These are phyloP conservation scores for Catharus ustulatus DNA, from an alignment of 2,797 vertebrate genomes.

Conservation along the genomic window DNA sequence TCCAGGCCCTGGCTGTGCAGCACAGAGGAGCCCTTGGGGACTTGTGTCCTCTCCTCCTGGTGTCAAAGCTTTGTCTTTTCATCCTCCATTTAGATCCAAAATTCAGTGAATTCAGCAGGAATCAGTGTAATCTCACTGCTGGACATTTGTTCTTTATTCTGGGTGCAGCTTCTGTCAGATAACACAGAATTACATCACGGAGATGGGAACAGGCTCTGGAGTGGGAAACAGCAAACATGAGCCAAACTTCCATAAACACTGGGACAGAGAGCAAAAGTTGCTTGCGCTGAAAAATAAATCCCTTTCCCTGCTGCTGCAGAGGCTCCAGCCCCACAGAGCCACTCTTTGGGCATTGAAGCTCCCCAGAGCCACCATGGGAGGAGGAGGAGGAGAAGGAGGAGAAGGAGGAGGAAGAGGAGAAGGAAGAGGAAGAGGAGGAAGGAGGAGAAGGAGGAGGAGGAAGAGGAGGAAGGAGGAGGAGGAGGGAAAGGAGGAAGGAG, in stretches of 20 bases:
- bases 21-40: not conserved
- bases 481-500: not conserved
- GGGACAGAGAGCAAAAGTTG: not conserved
- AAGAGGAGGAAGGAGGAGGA: not conserved
- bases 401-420: not conserved
- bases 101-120: not conserved
- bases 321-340: not conserved
- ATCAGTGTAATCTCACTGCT: constrained; percentile 2
- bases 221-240: not conserved
- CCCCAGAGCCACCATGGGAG: not conserved
- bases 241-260: not conserved
- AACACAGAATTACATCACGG: not conserved
- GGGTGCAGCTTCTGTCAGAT: not conserved
- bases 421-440: not conserved
- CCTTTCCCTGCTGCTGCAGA: not conserved
- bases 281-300: not conserved
- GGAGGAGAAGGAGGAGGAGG: not conserved
- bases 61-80: not conserved
- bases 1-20: not conserved
- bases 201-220: not conserved
- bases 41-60: not conserved
- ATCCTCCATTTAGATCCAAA: not conserved
- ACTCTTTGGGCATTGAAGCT: not conserved
- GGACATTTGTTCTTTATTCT: constrained; percentile 23
- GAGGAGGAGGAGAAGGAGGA: not conserved